Evolutionary conservation across 2,888 invertebrate species (phyloP).

Genomic region (Azorinus chamasolen): DNA sequence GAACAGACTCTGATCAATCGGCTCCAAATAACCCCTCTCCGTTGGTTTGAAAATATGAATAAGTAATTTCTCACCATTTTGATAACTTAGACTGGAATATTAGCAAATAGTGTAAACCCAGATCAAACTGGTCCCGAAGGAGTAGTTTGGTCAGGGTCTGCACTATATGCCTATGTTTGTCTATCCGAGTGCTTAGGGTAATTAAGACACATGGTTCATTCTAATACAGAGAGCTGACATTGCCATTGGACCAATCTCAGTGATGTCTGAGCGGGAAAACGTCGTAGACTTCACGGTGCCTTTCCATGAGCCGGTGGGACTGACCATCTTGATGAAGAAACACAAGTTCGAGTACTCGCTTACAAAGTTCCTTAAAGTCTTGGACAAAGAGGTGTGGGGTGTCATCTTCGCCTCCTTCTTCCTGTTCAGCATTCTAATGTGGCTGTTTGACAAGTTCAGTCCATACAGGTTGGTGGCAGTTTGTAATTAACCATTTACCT

Average conservation of each 20-base stretch:
- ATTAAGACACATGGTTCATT: no score
- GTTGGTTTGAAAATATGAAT: no score
- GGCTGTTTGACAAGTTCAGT: slow-evolving; percentile 98
- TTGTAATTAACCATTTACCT: no score
- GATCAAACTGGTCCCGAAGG: no score
- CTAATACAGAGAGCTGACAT: slow-evolving; percentile 95
- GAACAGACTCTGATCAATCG: no score
- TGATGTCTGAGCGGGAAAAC: slow-evolving; percentile 96
- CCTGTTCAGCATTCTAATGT: slow-evolving; percentile 91
- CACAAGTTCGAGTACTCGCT: slow-evolving; percentile 96
- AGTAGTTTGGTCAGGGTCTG: no score
- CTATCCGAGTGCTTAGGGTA: no score
- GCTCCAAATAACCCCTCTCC: no score
- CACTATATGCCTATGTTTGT: no score
- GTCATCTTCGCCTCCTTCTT: slow-evolving; percentile 90
- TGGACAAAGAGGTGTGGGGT: slow-evolving; percentile 98
- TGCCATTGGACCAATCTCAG: slow-evolving; percentile 96
- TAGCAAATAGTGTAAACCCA: no score
- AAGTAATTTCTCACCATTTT: no score
- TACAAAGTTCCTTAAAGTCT: slow-evolving; percentile 98
- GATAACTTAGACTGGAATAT: no score
- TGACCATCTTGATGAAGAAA: slow-evolving; percentile 97
- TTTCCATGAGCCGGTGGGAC: slow-evolving; percentile 98
- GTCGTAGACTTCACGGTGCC: slow-evolving; percentile 99
- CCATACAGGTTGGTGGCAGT: slow-evolving; percentile 91